Evolutionary conservation across 1,140 invertebrate genomes (phyloP).

Genomic region (Lethocerus indicus): DNA sequence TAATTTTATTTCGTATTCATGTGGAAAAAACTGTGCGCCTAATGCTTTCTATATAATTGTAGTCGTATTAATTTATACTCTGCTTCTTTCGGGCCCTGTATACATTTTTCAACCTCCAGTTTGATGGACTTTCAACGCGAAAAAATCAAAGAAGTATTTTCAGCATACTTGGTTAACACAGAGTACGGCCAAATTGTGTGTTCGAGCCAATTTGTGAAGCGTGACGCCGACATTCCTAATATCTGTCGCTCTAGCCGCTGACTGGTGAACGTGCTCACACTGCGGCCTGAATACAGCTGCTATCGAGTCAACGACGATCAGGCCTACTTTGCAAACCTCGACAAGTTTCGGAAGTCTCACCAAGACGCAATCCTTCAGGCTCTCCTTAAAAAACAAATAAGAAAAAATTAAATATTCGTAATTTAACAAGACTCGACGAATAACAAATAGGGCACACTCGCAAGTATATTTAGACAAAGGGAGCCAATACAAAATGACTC

Average conservation of each 20-base stretch:
- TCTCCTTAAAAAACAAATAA: slow-evolving; percentile 27
- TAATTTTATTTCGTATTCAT: too few species aligned
- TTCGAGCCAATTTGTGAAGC: slow-evolving; percentile 35
- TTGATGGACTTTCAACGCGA: too few species aligned
- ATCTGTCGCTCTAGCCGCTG: slow-evolving; percentile 30
- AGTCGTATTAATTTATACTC: too few species aligned
- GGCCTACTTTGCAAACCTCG: slow-evolving; percentile 26
- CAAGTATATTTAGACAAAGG: too few species aligned
- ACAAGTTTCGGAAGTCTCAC: slow-evolving; percentile 28
- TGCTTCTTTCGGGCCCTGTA: too few species aligned
- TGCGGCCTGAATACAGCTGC: slow-evolving; percentile 50
- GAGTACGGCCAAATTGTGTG: slow-evolving; percentile 37
- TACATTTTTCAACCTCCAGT: too few species aligned
- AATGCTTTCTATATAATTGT: too few species aligned
- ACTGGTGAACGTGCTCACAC: slow-evolving; percentile 20
- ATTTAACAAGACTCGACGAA: too few species aligned
- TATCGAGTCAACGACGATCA: slow-evolving; percentile 59
- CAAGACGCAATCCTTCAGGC: slow-evolving; percentile 35
- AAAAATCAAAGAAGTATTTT: neutral
- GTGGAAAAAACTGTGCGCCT: too few species aligned
- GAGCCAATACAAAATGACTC: too few species aligned
- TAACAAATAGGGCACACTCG: too few species aligned
- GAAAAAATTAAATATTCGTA: too few species aligned
- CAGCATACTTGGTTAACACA: slow-evolving; percentile 53
- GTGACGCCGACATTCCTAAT: slow-evolving; percentile 35